Conservation (phyloP, 1,140 invertebrate species). For the Drosophila bipectinata region DNA sequence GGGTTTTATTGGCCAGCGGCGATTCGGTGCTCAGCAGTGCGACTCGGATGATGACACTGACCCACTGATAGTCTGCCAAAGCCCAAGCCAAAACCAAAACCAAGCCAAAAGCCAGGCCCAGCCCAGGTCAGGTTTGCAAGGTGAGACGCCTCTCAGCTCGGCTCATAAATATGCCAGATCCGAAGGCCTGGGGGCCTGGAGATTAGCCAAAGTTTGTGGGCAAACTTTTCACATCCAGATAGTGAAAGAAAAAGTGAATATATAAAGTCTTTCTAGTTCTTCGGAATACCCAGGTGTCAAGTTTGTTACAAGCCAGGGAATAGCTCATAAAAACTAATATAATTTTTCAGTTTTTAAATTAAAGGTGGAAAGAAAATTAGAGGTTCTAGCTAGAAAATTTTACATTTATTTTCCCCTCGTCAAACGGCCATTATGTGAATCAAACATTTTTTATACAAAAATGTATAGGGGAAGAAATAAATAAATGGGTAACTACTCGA, state of each 20-base stretch:
- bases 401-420: background rate
- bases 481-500: slow-evolving; percentile 59
- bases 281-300: background rate
- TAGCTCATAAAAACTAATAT: background rate
- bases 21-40: slow-evolving; percentile 40
- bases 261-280: background rate
- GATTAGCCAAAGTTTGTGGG: slow-evolving; percentile 36
- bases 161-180: slow-evolving; percentile 52
- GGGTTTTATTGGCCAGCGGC: slow-evolving; percentile 55
- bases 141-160: slow-evolving; percentile 46
- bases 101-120: slow-evolving; percentile 21
- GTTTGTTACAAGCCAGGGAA: background rate
- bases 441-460: slow-evolving; percentile 3
- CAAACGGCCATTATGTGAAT: background rate
- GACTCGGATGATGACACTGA: slow-evolving; percentile 58
- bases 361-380: background rate
- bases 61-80: slow-evolving; percentile 56
- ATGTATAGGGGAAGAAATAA: slow-evolving; percentile 15
- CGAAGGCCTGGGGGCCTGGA: slow-evolving; percentile 28
- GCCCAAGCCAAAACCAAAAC: slow-evolving; percentile 1
- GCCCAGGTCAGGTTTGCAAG: slow-evolving; percentile 45
- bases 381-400: background rate
- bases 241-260: slow-evolving; percentile 45
- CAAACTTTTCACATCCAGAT: slow-evolving; percentile 37
- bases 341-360: slow-evolving; percentile 1